Evolutionary conservation across 2,888 invertebrate genomes (phyloP).

Genomic region (Acanthopleura granulata): DNA sequence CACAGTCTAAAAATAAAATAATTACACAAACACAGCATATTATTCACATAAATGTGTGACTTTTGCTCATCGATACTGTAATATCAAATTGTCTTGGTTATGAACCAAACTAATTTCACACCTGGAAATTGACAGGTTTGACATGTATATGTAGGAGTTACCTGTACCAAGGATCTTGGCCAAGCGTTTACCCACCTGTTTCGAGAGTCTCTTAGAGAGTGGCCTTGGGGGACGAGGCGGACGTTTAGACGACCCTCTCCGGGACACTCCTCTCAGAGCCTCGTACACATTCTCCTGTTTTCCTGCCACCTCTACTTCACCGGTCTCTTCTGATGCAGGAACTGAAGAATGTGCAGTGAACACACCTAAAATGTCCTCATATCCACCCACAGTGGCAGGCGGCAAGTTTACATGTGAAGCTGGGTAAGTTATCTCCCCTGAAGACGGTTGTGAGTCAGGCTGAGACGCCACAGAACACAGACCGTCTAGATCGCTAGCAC

Average conservation of each 20-base stretch:
- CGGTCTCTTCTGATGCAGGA: not conserved
- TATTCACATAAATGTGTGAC: no score
- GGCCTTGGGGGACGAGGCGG: constrained; percentile 12
- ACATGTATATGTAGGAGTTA: no score
- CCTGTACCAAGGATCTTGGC: no score
- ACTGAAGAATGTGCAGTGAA: no score
- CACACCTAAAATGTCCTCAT: not conserved
- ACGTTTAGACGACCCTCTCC: not conserved
- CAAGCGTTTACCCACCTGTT: constrained; percentile 6
- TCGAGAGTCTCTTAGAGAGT: not conserved
- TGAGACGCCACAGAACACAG: not conserved
- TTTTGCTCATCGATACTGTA: no score
- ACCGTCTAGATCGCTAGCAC: constrained; percentile 23
- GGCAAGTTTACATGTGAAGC: not conserved
- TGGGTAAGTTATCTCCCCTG: not conserved
- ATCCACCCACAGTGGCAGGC: not conserved
- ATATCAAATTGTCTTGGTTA: no score
- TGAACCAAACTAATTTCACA: no score
- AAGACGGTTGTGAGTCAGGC: not conserved
- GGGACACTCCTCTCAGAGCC: not conserved
- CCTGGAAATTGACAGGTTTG: no score
- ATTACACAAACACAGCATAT: no score
- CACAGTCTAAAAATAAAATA: no score
- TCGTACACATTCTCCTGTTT: not conserved
- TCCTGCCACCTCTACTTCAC: not conserved